phyloP scores from a whole-genome alignment of 2,113 vertebrate species.

The Clarias gariepinus region DNA sequence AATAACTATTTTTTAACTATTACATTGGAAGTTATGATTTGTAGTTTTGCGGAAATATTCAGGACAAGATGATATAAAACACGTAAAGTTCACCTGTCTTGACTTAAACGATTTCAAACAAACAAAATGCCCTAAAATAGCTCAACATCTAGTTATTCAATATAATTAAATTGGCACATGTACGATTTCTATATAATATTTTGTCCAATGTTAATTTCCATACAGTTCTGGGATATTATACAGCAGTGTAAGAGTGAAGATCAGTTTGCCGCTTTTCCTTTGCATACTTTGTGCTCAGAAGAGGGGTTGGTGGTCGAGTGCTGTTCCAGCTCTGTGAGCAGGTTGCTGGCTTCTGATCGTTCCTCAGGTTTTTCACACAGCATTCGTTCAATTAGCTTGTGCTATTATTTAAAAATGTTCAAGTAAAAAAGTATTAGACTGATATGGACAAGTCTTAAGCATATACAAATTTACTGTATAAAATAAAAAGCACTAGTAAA shows the following conservation, averaged over 20 bases:
- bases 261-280: conserved; percentile 20
- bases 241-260: neutral
- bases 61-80: neutral
- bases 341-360: conserved; percentile 55
- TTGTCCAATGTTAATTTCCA: neutral
- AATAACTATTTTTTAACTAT: neutral
- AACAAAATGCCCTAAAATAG: neutral
- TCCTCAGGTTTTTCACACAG: conserved; percentile 53
- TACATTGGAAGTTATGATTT: neutral
- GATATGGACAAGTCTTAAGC: too few species aligned
- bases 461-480: neutral
- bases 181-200: neutral
- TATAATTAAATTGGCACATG: neutral
- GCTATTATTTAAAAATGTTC: conserved; percentile 47
- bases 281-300: neutral
- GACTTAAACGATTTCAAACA: neutral
- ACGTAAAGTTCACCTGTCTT: too few species aligned
- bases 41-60: neutral
- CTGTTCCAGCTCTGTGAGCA: conserved; percentile 45
- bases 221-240: neutral
- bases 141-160: neutral
- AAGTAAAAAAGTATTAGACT: neutral
- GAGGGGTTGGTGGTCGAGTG: neutral
- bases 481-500: neutral
- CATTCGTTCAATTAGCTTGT: conserved; percentile 60